These are phyloP conservation scores for Aplysina aerophoba DNA, from an alignment of 37 sponge, comb jelly and placozoan genomes.

Conservation along the genomic window DNA sequence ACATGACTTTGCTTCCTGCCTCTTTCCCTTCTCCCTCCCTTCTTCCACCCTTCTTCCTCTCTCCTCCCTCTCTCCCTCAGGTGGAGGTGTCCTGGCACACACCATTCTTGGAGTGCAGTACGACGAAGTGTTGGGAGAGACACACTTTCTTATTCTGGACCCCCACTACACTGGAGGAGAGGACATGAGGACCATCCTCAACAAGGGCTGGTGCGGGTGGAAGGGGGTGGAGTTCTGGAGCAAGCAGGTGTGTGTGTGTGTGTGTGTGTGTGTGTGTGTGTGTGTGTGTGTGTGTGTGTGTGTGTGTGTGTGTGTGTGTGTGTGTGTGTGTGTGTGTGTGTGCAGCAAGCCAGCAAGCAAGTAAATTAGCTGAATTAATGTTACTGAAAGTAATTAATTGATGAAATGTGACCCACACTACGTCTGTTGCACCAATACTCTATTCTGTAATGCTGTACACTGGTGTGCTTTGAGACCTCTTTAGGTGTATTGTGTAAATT, in stretches of 20 bases:
- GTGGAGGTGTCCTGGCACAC: conserved; percentile 97
- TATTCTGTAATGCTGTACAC: too few relatives aligned
- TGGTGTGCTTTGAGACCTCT: too few relatives aligned
- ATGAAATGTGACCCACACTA: too few relatives aligned
- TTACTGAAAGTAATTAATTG: too few relatives aligned
- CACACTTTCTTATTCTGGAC: conserved; percentile 90
- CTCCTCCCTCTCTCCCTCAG: conserved; percentile 18
- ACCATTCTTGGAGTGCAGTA: conserved; percentile 95
- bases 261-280: neutral
- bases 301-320: neutral
- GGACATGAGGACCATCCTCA: conserved; percentile 78
- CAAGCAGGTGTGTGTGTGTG: conserved; percentile 48
- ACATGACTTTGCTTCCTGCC: neutral
- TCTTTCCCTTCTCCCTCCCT: neutral
- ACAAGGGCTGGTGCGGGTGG: conserved; percentile 98
- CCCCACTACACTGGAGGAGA: conserved; percentile 98
- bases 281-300: conserved; percentile 21
- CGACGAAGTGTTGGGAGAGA: conserved; percentile 77
- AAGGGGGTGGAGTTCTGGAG: conserved; percentile 92
- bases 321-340: too few relatives aligned
- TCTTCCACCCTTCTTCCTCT: neutral
- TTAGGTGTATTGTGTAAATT: too few relatives aligned
- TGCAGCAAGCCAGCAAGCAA: neutral
- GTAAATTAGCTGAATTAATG: neutral
- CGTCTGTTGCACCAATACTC: too few relatives aligned